Percentiles rank a stretch among this genome's conserved stretches.
phyloP scores from a whole-genome alignment of 2,888 invertebrate genomes.

The Amiota minor region DNA sequence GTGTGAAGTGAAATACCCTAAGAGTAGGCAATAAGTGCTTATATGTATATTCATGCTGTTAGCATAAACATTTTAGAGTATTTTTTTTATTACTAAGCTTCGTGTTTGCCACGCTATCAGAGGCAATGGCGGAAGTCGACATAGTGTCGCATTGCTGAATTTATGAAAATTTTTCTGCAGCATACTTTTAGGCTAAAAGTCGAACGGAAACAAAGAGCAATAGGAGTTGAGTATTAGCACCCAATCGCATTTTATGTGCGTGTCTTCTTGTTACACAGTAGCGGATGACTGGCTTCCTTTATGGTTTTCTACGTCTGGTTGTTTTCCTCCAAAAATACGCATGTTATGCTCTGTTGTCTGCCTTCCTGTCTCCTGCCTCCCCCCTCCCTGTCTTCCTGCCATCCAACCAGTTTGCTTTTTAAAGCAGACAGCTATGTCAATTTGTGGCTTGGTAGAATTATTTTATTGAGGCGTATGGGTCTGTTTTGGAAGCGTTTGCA shows the following conservation, averaged over 20 bases:
- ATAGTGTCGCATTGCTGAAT: constrained; percentile 56
- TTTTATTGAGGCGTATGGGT: constrained; percentile 36
- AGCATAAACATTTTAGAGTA: constrained; percentile 67
- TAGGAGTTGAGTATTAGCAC: constrained; percentile 57
- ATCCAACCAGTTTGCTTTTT: not conserved
- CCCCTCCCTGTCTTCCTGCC: not conserved
- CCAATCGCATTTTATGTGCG: constrained; percentile 66
- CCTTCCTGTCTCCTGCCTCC: not conserved
- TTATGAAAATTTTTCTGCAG: constrained; percentile 57
- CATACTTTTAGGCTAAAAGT: constrained; percentile 26
- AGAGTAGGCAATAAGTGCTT: constrained; percentile 66
- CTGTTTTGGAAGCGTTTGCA: constrained; percentile 46
- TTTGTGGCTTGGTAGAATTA: constrained; percentile 67
- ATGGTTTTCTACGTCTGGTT: not conserved
- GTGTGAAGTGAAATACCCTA: constrained; percentile 28
- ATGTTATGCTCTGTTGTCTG: constrained; percentile 53
- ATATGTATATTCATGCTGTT: constrained; percentile 57
- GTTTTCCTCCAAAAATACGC: not conserved
- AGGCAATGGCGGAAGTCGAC: not conserved
- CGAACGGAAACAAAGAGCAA: not conserved
- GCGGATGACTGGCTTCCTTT: constrained; percentile 38
- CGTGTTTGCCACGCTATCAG: too few relatives aligned
- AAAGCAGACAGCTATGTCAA: constrained; percentile 54
- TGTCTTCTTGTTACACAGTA: constrained; percentile 41
- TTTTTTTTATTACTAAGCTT: constrained; percentile 61